Evolutionary conservation across 2,113 vertebrate species (phyloP), one percentile per base, ranked within the genome.

Genomic region (Tragelaphus scriptus): DNA sequence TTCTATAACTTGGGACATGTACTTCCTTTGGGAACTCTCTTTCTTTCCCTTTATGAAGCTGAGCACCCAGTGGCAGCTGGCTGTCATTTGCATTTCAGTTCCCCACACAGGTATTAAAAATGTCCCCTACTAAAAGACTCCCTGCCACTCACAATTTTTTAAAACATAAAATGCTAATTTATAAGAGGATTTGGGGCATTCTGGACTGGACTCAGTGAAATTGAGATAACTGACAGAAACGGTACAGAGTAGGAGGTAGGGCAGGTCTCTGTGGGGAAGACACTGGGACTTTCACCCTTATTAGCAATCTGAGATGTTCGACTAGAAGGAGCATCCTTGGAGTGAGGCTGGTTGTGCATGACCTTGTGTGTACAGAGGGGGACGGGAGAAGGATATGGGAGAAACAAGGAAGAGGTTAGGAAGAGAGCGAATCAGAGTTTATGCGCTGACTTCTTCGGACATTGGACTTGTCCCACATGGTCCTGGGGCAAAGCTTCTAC

Each of bases 291-390:
- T 12, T 63, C 80, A 90, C 26, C 21, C 15, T 68, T 51, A 26
- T 14, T 9, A 26, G 40, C 36, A 44, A 79, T 94, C 55, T 79
- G 55, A 87, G 47, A 58, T 55, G 17, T 16, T 88, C 26, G 3
- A 10, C 56, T 4, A 4, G 0, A 51, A 36, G 85, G 14, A 65
- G 4, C 3, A 19, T 49, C 49, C 23, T 1, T 7, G 2, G n/a
- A 51, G 12, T 12, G 47, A n/a, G 56, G 71, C 82, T 88, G 16
- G 19, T 30, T 53, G 19, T 23, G 3, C 9, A 26, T 9, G 15
- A 58, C 15, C 56, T 32, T 25, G 6, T 58, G 30, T 28, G 25
- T 28, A 85, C 3, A 16, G 30, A 77, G 55, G 1, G 1, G 21
- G 23, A 28, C 1, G 7, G 23, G 47, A 32, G 47, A 58, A 32